Conservation (phyloP, 2,797 vertebrate species). For the Hydrophis major region DNA sequence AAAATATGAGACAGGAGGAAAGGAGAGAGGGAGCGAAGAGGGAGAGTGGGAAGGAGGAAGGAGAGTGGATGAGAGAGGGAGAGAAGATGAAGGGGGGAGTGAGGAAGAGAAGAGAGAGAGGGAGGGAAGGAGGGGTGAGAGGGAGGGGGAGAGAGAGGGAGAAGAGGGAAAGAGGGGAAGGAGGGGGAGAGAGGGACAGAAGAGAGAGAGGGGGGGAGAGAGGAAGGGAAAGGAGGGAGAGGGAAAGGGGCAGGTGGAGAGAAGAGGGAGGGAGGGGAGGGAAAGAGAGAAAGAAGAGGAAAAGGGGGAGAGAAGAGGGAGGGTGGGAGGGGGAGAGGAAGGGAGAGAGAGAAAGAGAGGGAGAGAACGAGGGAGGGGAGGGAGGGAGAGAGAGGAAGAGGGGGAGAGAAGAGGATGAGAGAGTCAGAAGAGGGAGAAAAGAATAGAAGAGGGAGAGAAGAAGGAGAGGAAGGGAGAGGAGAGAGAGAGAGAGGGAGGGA, state of each 20-base stretch:
- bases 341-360: accelerated
- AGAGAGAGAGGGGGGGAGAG: too few relatives aligned
- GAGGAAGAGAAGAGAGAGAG: too few relatives aligned
- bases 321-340: background rate
- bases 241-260: too few relatives aligned
- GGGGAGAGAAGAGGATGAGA: accelerated
- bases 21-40: background rate
- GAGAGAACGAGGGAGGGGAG: accelerated
- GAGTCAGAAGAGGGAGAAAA: too few relatives aligned
- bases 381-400: too few relatives aligned
- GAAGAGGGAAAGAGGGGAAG: accelerated
- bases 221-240: background rate
- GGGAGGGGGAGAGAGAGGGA: too few relatives aligned
- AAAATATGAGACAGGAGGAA: background rate
- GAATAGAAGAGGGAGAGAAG: too few relatives aligned
- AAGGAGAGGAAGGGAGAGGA: too few relatives aligned
- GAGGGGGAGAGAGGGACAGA: background rate
- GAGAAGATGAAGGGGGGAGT: too few relatives aligned
- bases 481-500: too few relatives aligned
- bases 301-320: background rate
- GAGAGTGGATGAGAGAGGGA: too few relatives aligned
- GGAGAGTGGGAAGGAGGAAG: background rate
- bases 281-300: background rate
- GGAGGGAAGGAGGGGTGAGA: too few relatives aligned
- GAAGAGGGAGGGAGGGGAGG: background rate